Evolutionary conservation across 92 coral and sea anemone species (phyloP).

Genomic region (Epizoanthus fatuus): DNA sequence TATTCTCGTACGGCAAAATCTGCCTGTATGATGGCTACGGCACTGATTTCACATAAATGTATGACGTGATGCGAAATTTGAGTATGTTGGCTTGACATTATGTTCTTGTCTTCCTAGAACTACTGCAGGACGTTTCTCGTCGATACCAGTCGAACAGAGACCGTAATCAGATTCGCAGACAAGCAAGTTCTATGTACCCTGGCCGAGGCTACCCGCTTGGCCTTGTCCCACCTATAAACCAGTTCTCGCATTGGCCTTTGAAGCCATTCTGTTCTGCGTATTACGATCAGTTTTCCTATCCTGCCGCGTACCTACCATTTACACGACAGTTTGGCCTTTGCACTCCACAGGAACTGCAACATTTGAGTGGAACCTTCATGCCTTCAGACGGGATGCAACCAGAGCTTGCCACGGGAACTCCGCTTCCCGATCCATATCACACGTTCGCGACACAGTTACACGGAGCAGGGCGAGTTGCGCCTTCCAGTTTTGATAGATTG

Average conservation of each 20-base stretch:
- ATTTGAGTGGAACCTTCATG: background rate
- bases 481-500: background rate
- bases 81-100: background rate
- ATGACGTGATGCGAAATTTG: background rate
- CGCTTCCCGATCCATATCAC: background rate
- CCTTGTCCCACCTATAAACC: background rate
- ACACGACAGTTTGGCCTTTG: background rate
- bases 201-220: slow-evolving; percentile 6
- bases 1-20: too few species aligned
- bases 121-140: slow-evolving; percentile 29
- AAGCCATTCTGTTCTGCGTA: background rate
- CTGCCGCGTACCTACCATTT: background rate
- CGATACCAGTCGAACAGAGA: slow-evolving; percentile 18
- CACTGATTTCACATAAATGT: background rate
- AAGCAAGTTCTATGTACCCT: background rate
- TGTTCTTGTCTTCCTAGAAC: background rate
- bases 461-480: background rate
- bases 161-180: background rate
- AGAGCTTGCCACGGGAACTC: background rate
- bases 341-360: background rate
- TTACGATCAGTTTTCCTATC: background rate
- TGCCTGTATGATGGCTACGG: background rate
- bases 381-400: slow-evolving; percentile 1
- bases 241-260: background rate
- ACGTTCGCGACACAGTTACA: background rate